Conservation (phyloP, 2,888 invertebrate genomes). For the Pseudococcus longispinus region DNA sequence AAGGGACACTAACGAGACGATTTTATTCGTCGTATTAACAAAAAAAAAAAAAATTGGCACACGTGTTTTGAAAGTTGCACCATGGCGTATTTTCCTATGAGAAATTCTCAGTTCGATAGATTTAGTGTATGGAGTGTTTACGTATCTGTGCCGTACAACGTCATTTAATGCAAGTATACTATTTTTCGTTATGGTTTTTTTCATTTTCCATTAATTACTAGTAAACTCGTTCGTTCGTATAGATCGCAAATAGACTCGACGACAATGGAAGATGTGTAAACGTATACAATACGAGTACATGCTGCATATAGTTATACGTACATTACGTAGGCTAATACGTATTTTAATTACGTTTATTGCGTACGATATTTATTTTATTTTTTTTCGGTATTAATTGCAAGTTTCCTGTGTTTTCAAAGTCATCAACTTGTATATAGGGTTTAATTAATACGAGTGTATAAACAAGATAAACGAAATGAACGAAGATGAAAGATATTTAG, state of each 20-base stretch:
- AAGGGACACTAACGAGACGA: background rate
- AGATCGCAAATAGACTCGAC: background rate
- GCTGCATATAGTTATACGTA: background rate
- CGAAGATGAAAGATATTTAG: conserved; percentile 16
- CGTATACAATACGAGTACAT: background rate
- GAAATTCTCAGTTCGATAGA: background rate
- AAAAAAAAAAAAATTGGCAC: background rate
- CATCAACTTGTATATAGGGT: conserved; percentile 23
- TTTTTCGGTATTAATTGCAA: conserved; percentile 33
- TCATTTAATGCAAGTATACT: background rate
- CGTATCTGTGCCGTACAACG: background rate
- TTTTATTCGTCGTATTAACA: background rate
- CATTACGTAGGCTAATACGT: background rate
- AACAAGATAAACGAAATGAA: conserved; percentile 39
- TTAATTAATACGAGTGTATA: conserved; percentile 41
- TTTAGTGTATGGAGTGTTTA: background rate
- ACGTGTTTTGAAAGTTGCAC: background rate
- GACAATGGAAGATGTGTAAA: background rate
- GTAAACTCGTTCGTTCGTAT: background rate
- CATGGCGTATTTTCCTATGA: background rate
- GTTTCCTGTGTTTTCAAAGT: conserved; percentile 29
- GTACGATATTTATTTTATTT: conserved; percentile 15
- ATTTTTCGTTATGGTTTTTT: background rate
- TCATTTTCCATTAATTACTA: background rate
- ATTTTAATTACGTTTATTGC: conserved; percentile 28